Conservation (phyloP, 2,888 invertebrate genomes). For the Hipparchia semele region DNA sequence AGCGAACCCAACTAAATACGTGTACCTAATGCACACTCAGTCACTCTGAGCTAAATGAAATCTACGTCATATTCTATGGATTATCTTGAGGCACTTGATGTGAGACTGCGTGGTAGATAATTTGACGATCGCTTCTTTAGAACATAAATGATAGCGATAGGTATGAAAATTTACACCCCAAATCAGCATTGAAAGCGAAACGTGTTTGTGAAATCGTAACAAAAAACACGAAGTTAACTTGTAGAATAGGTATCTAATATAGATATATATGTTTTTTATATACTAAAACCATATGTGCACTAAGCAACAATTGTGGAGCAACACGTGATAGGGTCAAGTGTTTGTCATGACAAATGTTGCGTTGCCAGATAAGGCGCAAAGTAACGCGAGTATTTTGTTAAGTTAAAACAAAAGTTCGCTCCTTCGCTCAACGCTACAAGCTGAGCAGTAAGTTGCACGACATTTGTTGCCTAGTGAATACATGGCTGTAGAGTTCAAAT, state of each 20-base stretch:
- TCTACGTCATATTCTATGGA: slow-evolving; percentile 35
- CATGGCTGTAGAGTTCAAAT: slow-evolving; percentile 61
- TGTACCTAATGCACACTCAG: slow-evolving; percentile 69
- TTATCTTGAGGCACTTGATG: slow-evolving; percentile 55
- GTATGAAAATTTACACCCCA: slow-evolving; percentile 40
- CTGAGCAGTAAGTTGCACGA: too few species aligned
- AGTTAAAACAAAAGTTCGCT: too few species aligned
- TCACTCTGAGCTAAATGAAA: slow-evolving; percentile 55
- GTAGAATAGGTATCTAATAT: slow-evolving; percentile 57
- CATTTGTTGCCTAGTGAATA: too few species aligned
- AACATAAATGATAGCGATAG: slow-evolving; percentile 29
- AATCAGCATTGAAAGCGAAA: slow-evolving; percentile 61
- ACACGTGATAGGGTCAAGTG: too few species aligned
- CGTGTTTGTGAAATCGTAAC: slow-evolving; percentile 73
- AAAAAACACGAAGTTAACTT: slow-evolving; percentile 61
- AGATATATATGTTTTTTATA: slow-evolving; percentile 49
- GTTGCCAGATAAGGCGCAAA: too few species aligned
- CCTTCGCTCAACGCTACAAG: too few species aligned
- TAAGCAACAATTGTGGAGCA: too few species aligned
- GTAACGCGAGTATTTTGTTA: too few species aligned
- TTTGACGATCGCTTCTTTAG: slow-evolving; percentile 29
- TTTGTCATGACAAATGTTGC: too few species aligned
- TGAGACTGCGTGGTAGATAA: slow-evolving; percentile 52
- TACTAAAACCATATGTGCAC: slow-evolving; percentile 39
- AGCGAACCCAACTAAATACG: slow-evolving; percentile 79